Percentiles rank a stretch among this genome's conserved stretches.
Conservation (phyloP, 2,797 vertebrate species). For the Pseudochirops cupreus region DNA sequence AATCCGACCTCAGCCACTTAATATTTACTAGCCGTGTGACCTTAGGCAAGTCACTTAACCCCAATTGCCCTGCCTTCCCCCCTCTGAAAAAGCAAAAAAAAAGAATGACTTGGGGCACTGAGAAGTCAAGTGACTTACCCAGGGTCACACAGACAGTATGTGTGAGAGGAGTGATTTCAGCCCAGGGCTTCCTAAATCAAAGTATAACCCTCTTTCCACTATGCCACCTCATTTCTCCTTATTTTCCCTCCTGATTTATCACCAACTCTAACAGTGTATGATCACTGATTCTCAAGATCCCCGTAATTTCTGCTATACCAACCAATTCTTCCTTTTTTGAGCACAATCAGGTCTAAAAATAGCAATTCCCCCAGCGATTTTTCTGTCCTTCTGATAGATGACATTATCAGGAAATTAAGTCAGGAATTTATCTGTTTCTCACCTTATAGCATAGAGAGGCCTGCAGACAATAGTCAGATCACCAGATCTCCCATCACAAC, state of each 20-base stretch:
- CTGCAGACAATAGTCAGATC: not conserved
- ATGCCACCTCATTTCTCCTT: not conserved
- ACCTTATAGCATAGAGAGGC: not conserved
- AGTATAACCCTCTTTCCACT: not conserved
- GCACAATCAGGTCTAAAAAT: not conserved
- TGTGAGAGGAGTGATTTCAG: not conserved
- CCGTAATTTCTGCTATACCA: not conserved
- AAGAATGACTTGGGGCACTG: not conserved
- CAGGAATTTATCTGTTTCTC: not conserved
- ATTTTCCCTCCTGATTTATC: not conserved
- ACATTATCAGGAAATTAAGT: not conserved
- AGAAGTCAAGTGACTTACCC: too few species aligned
- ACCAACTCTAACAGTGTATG: not conserved
- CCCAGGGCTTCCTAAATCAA: not conserved
- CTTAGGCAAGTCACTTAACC: too few species aligned
- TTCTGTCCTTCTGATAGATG: not conserved
- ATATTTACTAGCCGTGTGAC: too few species aligned
- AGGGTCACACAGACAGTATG: not conserved
- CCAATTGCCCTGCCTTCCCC: too few species aligned
- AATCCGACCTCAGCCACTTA: too few species aligned
- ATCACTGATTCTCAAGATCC: not conserved
- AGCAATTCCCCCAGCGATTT: not conserved
- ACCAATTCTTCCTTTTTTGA: not conserved
- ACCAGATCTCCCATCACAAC: not conserved
- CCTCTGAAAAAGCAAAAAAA: too few species aligned